Percentiles rank a stretch among this genome's conserved stretches.
Evolutionary conservation across 2,113 vertebrate species (phyloP).

Genomic region (Apus apus): DNA sequence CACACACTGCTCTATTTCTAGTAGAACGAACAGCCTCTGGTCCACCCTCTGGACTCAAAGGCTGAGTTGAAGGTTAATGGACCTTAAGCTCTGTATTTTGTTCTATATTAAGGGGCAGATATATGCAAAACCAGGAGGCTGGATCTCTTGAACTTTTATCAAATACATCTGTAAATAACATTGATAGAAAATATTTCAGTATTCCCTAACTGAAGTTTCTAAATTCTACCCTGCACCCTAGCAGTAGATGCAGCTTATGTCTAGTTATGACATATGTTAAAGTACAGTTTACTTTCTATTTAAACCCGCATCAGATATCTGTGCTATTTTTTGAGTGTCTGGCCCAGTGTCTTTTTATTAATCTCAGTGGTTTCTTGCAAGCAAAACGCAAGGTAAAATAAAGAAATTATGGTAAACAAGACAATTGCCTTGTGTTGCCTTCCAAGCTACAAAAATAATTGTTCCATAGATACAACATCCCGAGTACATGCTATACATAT

Average conservation of each 20-base stretch:
- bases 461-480: neutral
- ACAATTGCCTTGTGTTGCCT: neutral
- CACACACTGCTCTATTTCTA: neutral
- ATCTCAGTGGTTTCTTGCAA: neutral
- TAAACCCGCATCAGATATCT: neutral
- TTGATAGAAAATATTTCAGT: neutral
- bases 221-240: neutral
- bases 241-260: neutral
- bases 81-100: neutral
- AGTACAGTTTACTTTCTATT: neutral
- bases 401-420: neutral
- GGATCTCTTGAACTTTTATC: neutral
- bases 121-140: neutral
- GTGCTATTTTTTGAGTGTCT: neutral
- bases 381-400: neutral
- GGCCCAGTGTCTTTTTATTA: neutral
- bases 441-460: neutral
- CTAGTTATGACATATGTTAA: neutral
- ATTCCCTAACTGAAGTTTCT: neutral
- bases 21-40: neutral
- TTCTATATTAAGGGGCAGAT: neutral
- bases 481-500: neutral
- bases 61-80: neutral
- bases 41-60: neutral
- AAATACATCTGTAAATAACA: neutral